These are phyloP conservation scores for Falcunculus frontatus DNA, from an alignment of 2,113 vertebrate genomes.

Conservation along the genomic window DNA sequence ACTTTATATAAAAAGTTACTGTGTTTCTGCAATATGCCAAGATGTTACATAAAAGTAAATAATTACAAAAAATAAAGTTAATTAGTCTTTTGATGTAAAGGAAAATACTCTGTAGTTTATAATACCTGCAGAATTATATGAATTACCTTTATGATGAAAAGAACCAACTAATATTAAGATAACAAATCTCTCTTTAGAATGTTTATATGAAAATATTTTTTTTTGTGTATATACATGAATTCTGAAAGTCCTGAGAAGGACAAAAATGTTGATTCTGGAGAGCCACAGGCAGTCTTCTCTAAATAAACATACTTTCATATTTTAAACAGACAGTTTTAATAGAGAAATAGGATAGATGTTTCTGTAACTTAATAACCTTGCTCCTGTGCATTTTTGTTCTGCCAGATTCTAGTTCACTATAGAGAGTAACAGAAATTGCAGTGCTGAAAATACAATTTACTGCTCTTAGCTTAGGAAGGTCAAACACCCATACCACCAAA, in stretches of 20 bases:
- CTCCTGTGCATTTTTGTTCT: not conserved
- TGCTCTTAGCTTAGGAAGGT: not conserved
- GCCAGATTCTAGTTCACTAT: not conserved
- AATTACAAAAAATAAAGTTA: constrained; percentile 11
- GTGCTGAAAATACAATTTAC: not conserved
- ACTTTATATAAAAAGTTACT: not conserved
- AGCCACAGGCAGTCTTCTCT: not conserved
- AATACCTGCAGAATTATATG: not conserved
- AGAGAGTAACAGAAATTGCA: not conserved
- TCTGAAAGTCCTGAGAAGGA: not conserved
- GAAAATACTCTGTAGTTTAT: not conserved
- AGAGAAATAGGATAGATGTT: not conserved
- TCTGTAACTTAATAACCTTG: not conserved
- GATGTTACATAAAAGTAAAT: not conserved
- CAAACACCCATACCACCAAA: not conserved
- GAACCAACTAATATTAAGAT: not conserved
- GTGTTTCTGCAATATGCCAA: not conserved
- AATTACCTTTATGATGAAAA: not conserved
- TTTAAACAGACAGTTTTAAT: not conserved
- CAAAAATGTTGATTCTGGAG: not conserved
- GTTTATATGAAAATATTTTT: not conserved
- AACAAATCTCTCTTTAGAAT: not conserved
- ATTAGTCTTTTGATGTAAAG: not conserved
- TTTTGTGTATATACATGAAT: not conserved
- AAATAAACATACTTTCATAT: not conserved